phyloP scores from a whole-genome alignment of 2,888 invertebrate genomes.

The Lochmaea capreae region DNA sequence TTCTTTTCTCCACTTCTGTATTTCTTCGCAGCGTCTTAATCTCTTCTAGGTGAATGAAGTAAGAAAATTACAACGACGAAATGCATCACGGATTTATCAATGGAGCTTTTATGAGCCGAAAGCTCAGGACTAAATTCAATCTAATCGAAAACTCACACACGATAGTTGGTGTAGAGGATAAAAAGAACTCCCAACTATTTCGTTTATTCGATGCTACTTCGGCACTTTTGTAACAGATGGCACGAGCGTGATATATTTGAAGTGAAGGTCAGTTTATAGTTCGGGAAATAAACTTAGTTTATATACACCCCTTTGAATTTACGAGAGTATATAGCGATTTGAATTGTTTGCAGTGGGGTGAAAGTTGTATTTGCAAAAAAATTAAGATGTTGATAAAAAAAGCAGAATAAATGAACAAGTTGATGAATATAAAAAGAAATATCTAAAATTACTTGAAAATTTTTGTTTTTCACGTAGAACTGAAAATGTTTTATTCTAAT shows the following conservation, averaged over 20 bases:
- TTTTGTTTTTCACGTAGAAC: too few species aligned
- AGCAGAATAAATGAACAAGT: too few species aligned
- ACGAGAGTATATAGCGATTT: neutral
- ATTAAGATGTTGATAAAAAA: neutral
- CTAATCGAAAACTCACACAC: slow-evolving; percentile 44
- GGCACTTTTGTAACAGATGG: slow-evolving; percentile 59
- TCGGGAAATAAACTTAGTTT: neutral
- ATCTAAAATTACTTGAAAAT: too few species aligned
- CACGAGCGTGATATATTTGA: slow-evolving; percentile 42
- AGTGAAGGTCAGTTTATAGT: slow-evolving; percentile 13
- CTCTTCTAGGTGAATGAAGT: neutral
- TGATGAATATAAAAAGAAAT: too few species aligned
- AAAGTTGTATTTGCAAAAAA: neutral
- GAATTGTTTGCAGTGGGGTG: neutral
- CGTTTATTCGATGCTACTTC: slow-evolving; percentile 53
- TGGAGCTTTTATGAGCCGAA: neutral
- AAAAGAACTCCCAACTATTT: slow-evolving; percentile 56
- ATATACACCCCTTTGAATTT: neutral
- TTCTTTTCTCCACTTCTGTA: too few species aligned
- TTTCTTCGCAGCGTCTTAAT: too few species aligned
- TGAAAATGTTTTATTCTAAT: too few species aligned
- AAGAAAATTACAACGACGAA: neutral
- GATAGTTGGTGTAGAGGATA: slow-evolving; percentile 45
- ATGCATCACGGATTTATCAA: neutral
- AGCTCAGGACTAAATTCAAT: slow-evolving; percentile 35